These are phyloP conservation scores for Euleptes europaea DNA, from an alignment of 2,113 vertebrate species.

Conservation along the genomic window DNA sequence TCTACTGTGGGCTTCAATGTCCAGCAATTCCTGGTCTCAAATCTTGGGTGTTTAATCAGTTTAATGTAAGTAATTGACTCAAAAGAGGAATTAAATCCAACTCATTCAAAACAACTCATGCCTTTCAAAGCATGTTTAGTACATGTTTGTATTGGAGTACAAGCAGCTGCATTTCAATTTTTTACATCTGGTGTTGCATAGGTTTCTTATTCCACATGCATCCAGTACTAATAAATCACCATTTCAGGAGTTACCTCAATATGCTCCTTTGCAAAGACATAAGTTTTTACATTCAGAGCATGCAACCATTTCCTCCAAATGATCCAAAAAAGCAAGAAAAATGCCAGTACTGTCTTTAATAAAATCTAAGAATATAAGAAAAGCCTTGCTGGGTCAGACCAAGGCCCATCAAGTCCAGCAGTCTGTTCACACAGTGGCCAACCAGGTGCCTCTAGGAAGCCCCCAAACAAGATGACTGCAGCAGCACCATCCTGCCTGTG, in stretches of 20 bases:
- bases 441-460: too few species aligned
- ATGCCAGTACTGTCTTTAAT: neutral
- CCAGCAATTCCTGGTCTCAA: neutral
- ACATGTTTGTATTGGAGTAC: slow-evolving; percentile 18
- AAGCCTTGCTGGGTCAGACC: too few species aligned
- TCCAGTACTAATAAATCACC: slow-evolving; percentile 27
- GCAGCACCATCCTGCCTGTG: too few species aligned
- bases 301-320: neutral
- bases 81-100: slow-evolving; percentile 1
- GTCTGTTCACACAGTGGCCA: too few species aligned
- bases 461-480: too few species aligned
- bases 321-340: neutral
- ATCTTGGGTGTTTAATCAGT: slow-evolving; percentile 11
- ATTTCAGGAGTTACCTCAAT: neutral
- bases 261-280: neutral
- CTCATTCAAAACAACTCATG: neutral
- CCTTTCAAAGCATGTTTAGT: neutral
- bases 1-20: neutral
- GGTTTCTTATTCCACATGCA: slow-evolving; percentile 22
- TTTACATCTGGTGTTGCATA: slow-evolving; percentile 30
- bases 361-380: too few species aligned
- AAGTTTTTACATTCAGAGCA: slow-evolving; percentile 6
- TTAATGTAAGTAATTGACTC: neutral
- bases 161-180: slow-evolving; percentile 1
- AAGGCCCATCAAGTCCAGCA: too few species aligned